Percentiles rank a stretch among this genome's conserved stretches.
These are phyloP conservation scores for Rhodeus uyekii DNA, from an alignment of 2,797 vertebrate genomes.

Conservation along the genomic window DNA sequence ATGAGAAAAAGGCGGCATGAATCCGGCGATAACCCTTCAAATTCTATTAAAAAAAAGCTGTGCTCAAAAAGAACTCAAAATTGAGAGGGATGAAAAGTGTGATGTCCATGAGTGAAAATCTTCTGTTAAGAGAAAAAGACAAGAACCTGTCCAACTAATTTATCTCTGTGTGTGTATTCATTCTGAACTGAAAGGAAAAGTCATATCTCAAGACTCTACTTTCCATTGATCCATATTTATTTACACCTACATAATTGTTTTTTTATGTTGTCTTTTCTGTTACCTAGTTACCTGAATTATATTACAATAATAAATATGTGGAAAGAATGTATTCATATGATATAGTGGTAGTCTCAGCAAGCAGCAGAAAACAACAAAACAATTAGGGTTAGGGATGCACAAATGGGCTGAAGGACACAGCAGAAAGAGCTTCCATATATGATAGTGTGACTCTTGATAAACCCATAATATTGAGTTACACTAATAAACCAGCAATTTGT, in stretches of 20 bases:
- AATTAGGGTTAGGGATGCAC: too few relatives aligned
- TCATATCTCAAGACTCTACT: background rate
- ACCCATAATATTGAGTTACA: slow-evolving; percentile 31
- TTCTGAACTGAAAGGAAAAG: background rate
- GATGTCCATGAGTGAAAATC: slow-evolving; percentile 2
- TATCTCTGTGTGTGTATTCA: background rate
- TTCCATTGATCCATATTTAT: slow-evolving; percentile 21
- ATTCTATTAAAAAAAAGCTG: slow-evolving; percentile 69
- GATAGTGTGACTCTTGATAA: slow-evolving; percentile 7
- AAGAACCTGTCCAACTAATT: slow-evolving; percentile 58
- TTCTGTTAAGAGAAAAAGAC: slow-evolving; percentile 51
- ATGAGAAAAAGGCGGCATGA: slow-evolving; percentile 53
- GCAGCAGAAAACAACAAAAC: too few relatives aligned
- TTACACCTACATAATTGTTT: slow-evolving; percentile 7
- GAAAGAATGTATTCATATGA: too few relatives aligned
- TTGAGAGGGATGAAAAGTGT: slow-evolving; percentile 29
- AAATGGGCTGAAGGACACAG: background rate
- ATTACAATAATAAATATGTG: too few relatives aligned
- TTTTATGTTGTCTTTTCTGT: too few relatives aligned
- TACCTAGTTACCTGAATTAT: too few relatives aligned
- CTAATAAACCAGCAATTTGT: slow-evolving; percentile 32
- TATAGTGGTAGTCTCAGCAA: too few relatives aligned
- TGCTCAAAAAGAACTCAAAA: slow-evolving; percentile 67
- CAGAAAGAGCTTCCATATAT: slow-evolving; percentile 2
- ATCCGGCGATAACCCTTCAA: slow-evolving; percentile 68